A percentile compares a stretch with the other conserved stretches of the same genome.
phyloP scores from a whole-genome alignment of 2,797 vertebrate genomes.

The Pseudocheirus occidentalis region DNA sequence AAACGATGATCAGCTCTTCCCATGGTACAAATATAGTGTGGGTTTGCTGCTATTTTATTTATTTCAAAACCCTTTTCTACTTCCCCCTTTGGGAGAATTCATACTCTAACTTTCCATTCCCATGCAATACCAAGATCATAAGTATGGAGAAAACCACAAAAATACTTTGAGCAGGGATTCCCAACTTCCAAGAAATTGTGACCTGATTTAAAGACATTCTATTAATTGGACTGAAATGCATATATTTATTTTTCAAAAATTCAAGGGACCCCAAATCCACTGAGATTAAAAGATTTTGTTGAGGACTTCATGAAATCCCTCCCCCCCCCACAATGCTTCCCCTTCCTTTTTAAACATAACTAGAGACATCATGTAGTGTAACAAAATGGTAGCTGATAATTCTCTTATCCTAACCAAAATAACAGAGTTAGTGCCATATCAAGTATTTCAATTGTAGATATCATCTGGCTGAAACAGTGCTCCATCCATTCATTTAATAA shows the following conservation, averaged over 20 bases:
- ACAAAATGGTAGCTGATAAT: constrained; percentile 8
- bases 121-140: neutral
- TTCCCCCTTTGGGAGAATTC: neutral
- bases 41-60: neutral
- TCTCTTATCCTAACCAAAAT: constrained; percentile 8
- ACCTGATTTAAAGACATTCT: neutral
- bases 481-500: neutral
- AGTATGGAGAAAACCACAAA: neutral
- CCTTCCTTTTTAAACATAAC: neutral
- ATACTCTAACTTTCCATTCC: neutral
- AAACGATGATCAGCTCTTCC: neutral
- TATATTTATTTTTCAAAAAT: constrained; percentile 9
- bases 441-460: neutral
- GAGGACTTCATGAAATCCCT: neutral
- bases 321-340: neutral
- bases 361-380: neutral
- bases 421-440: neutral
- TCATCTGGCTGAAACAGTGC: neutral
- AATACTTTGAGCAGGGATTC: neutral
- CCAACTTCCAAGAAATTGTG: neutral
- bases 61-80: neutral
- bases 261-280: neutral
- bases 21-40: neutral
- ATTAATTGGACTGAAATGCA: neutral
- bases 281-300: constrained; percentile 8